Conservation (phyloP, 64 coral and sea anemone genomes). For the Catalaphyllia jardinei region DNA sequence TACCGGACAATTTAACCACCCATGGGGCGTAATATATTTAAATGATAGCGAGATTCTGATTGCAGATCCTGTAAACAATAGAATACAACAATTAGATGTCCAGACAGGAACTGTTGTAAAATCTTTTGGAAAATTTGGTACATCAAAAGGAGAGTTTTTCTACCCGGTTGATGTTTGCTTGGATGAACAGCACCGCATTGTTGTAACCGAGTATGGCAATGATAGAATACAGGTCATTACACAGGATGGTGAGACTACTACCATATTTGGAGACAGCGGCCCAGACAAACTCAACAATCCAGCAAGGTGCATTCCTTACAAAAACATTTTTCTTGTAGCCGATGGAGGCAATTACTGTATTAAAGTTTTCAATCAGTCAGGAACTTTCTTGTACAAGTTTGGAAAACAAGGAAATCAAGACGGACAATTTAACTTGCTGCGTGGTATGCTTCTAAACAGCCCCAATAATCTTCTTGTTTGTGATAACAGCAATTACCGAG, state of each 20-base stretch:
- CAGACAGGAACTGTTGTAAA: slow-evolving; percentile 19
- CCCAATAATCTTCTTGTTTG: slow-evolving; percentile 26
- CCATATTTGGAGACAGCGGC: neutral
- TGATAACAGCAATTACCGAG: neutral
- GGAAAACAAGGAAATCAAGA: neutral
- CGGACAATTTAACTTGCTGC: neutral
- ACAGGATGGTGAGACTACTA: neutral
- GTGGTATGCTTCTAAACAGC: slow-evolving; percentile 31
- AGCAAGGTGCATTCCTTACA: neutral
- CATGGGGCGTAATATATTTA: neutral
- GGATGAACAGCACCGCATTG: slow-evolving; percentile 32
- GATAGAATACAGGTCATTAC: neutral
- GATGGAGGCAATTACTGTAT: neutral
- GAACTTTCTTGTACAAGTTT: neutral
- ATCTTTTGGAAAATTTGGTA: neutral
- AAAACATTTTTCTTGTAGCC: neutral
- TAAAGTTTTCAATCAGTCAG: neutral
- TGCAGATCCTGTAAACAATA: neutral
- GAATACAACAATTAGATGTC: slow-evolving; percentile 25
- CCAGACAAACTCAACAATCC: neutral
- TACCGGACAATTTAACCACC: neutral
- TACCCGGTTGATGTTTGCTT: neutral
- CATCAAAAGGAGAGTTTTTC: neutral
- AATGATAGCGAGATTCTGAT: slow-evolving; percentile 17
- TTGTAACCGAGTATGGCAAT: neutral